phyloP scores from a whole-genome alignment of 2,797 vertebrate genomes.

The Eidolon dupreanum region DNA sequence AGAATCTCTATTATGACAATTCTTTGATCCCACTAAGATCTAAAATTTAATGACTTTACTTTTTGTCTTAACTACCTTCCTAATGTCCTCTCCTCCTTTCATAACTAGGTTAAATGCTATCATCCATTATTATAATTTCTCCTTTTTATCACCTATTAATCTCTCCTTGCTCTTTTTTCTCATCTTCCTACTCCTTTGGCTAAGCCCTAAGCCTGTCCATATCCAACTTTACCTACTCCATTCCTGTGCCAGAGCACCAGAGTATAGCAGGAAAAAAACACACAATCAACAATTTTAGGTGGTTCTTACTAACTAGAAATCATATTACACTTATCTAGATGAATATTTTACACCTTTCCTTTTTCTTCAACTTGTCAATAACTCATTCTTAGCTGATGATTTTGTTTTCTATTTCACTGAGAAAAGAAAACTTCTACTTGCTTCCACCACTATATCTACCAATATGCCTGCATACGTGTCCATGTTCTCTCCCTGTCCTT shows the following conservation, averaged over 20 bases:
- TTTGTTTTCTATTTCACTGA: neutral
- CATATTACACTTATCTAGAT: neutral
- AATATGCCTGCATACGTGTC: neutral
- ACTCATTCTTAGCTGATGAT: neutral
- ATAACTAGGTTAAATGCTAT: neutral
- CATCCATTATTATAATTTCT: neutral
- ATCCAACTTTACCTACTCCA: neutral
- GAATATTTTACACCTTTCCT: neutral
- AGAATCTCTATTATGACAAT: neutral
- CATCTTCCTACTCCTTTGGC: neutral
- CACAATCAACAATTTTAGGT: neutral
- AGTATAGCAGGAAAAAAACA: neutral
- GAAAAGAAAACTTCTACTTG: neutral
- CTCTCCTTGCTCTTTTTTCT: neutral
- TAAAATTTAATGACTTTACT: neutral
- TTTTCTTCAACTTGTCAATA: neutral
- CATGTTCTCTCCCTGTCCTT: neutral
- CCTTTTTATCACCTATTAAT: neutral
- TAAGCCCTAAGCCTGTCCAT: neutral
- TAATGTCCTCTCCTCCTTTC: neutral
- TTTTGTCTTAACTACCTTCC: neutral
- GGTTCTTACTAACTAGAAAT: neutral
- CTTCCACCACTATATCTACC: neutral
- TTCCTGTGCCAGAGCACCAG: neutral
- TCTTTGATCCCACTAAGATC: neutral